Conservation (phyloP, 2,888 invertebrate genomes). For the Timema podura region DNA sequence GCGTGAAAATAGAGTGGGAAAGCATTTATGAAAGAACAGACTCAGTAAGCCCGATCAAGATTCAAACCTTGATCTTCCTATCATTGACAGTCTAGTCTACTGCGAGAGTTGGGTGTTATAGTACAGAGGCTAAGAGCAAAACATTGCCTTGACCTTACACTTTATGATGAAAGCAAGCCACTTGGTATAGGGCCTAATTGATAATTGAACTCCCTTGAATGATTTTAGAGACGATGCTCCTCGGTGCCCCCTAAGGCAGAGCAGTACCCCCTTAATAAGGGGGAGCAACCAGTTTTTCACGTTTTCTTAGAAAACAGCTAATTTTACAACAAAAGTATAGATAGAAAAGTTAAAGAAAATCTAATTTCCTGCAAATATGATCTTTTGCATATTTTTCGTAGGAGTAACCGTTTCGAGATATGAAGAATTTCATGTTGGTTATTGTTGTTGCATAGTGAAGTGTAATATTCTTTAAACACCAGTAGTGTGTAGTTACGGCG, state of each 20-base stretch:
- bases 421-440: not conserved
- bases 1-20: too few species aligned
- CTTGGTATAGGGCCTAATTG: conserved; percentile 9
- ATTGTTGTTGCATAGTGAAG: not conserved
- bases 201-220: conserved; percentile 3
- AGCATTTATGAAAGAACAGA: too few species aligned
- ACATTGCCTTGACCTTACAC: not conserved
- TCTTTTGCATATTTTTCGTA: not conserved
- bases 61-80: too few species aligned
- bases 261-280: not conserved
- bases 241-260: not conserved
- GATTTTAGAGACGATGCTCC: not conserved
- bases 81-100: too few species aligned
- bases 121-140: too few species aligned
- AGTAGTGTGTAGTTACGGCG: not conserved
- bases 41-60: too few species aligned
- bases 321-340: not conserved
- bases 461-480: not conserved
- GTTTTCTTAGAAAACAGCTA: not conserved
- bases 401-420: not conserved
- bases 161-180: conserved; percentile 7
- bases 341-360: not conserved
- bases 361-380: not conserved
- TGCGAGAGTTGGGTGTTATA: too few species aligned
- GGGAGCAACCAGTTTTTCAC: not conserved